Base-by-base conservation (phyloP, 2,888 invertebrate genomes). In the Eupithecia exiguata region DNA sequence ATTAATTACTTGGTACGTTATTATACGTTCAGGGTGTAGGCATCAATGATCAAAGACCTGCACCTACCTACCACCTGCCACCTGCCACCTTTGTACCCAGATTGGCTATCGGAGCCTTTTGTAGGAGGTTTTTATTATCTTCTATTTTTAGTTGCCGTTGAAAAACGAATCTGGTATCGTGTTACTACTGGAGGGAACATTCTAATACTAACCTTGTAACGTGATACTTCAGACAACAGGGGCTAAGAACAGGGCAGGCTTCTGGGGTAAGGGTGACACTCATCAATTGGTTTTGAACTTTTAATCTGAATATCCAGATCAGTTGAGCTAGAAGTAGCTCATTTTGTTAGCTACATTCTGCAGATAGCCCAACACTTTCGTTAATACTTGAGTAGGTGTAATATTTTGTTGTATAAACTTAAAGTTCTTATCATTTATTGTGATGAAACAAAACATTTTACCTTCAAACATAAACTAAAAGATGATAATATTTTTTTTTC, bases 31-130 rank as follows among this genome's bases (percentile, higher is more conserved):
- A 14, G 35, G 35, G 16, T 18, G 62, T 62, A 72, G 62, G 77
- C 70, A 68, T 69, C 77, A 63, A 75, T 74, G 79, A 80, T 78
- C 79, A 80, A 78, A 82, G 78, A 72, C 76, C 49, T 77, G 1
- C 25, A 7, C 18, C 46, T 46, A n/a, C 36, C 68, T n/a, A n/a
- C n/a, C 14, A 14, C 9, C 21, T 21, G 63, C 46, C 46, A 7
- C 18, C 46, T 46, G 46, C 36, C 68, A 77, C 80, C 80, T 82
- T 81, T 81, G 81, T 81, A 72, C 68, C 71, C 7, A 75, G 80
- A 82, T 82, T 81, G 82, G 75, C 81, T 80, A 81, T 82, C 80
- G 80, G 73, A 38, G 36, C 21, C 76, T 71, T 77, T 81, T 77
- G 71, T 74, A 62, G 35, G 35, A 62, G 30, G 35, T 49, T 70